Conservation (phyloP, 2,797 vertebrate species). For the Syndactyla subalaris region DNA sequence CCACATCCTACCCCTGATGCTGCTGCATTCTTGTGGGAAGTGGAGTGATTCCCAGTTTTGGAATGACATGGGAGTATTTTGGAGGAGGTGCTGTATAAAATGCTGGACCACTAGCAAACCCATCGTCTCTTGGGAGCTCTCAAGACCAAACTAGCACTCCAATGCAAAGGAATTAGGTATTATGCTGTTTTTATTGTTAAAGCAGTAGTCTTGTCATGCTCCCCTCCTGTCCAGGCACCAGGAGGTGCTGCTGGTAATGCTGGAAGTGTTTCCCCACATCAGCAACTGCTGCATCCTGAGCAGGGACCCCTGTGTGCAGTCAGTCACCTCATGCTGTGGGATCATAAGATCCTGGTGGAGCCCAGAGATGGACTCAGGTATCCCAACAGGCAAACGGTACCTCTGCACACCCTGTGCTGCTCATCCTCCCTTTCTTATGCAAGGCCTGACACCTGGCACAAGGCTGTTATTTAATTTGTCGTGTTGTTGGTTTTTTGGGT, state of each 20-base stretch:
- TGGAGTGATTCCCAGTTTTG: constrained; percentile 11
- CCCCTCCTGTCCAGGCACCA: neutral
- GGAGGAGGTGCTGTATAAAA: neutral
- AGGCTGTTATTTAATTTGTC: neutral
- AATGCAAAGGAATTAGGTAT: neutral
- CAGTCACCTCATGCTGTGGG: neutral
- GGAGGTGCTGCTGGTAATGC: constrained; percentile 18
- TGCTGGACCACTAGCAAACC: neutral
- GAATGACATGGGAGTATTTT: neutral
- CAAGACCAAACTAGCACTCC: neutral
- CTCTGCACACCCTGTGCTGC: neutral
- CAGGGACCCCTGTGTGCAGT: neutral
- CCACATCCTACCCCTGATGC: neutral
- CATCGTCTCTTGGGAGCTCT: neutral
- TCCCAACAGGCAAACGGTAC: fast-evolving
- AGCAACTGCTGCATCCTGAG: neutral
- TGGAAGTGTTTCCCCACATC: neutral
- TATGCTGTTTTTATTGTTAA: neutral
- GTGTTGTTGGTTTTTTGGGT: neutral
- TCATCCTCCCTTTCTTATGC: neutral
- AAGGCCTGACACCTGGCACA: neutral
- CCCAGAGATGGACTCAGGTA: neutral
- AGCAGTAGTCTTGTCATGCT: neutral
- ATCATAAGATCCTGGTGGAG: neutral
- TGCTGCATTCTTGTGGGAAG: constrained; percentile 14